phyloP scores from a whole-genome alignment of 1,140 invertebrate species.

The Chironomus tepperi region DNA sequence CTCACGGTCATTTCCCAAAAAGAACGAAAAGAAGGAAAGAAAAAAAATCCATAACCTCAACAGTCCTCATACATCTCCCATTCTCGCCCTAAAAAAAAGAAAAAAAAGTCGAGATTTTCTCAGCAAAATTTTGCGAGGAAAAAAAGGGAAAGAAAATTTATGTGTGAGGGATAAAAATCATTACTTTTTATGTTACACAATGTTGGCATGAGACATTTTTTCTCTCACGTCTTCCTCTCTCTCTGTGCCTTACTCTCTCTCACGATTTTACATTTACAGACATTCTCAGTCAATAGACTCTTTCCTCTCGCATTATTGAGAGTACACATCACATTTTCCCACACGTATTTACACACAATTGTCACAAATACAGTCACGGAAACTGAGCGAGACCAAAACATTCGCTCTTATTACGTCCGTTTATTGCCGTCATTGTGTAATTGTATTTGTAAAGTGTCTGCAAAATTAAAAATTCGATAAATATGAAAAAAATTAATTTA shows the following conservation, averaged over 20 bases:
- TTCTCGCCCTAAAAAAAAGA: no score
- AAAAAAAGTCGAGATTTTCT: no score
- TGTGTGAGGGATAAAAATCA: slow-evolving; percentile 1
- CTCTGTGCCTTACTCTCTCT: slow-evolving; percentile 23
- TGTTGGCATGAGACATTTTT: background rate
- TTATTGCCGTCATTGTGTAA: slow-evolving; percentile 15
- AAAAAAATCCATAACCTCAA: no score
- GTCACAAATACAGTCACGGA: no score
- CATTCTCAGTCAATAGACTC: background rate
- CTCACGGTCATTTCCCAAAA: no score
- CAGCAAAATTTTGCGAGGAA: no score
- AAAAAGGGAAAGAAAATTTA: background rate
- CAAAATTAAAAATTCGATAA: slow-evolving; percentile 23
- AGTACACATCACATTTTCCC: no score
- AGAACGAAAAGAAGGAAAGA: no score
- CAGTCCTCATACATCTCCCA: background rate
- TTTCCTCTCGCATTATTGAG: no score
- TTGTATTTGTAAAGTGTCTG: slow-evolving; percentile 17
- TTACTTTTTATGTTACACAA: slow-evolving; percentile 14
- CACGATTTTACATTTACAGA: background rate
- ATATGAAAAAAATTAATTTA: background rate
- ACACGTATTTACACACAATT: no score
- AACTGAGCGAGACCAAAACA: background rate
- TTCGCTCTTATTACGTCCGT: background rate
- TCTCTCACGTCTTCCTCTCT: background rate